Evolutionary conservation across 2,113 vertebrate genomes (phyloP), one percentile per base, ranked within the genome.

Genomic region (Hystrix brachyura): DNA sequence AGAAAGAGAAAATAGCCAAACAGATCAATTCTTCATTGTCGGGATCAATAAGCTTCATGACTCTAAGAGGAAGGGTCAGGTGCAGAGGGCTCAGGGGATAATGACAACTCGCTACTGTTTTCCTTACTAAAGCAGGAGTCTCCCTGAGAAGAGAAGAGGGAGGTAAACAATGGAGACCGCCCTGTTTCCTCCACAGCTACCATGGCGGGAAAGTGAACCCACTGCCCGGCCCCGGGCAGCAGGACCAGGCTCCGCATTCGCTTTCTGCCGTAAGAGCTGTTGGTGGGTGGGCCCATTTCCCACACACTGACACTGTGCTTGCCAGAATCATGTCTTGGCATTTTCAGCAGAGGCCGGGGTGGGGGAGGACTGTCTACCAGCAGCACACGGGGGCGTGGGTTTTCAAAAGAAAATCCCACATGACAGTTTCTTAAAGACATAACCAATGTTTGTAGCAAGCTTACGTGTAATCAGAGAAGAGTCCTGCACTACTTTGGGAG

Each of bases 61-160:
- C 81, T 87, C 69, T 92, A 67, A 60, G 92, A 94, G 96, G 95
- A 97, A 97, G 89, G 57, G 87, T 96, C 96, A 96, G 96, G 93
- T 97, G 86, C 90, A 83, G 90, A 10, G 97, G 98, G 98, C 95
- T 97, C 97, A 97, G 91, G 91, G 23, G 17, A 11, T 97, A 95
- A 97, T 83, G 97, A 94, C 87, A 88, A 95, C 25, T 65, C 14
- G 32, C 0, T 27, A 38, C 65, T 19, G 23, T 91, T 92, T 93
- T 72, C 60, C 64, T 92, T 85, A 78, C 89, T 95, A 67, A 98
- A 98, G 97, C 71, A 96, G 79, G 76, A 90, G 3, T 98, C 98
- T 98, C 98, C 98, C 98, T 98, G 98, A 98, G 98, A 98, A 93
- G 74, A 96, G 96, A 96, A 97, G 98, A 98, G 95, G 98, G 97